Conservation (phyloP, 2,797 vertebrate species). For the Loris lydekkerianus region DNA sequence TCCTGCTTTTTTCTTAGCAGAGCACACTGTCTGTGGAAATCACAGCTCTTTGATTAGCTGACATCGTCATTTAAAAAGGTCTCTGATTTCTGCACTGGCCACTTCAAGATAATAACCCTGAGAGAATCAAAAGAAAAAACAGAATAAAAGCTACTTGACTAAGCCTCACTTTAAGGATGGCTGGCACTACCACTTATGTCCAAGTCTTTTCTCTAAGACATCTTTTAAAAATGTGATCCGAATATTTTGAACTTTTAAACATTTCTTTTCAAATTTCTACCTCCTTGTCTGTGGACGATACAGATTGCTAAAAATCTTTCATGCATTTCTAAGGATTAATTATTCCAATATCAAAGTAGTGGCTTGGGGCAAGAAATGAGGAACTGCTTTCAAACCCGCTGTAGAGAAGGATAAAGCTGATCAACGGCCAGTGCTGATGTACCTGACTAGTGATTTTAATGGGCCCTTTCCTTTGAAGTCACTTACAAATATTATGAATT, state of each 20-base stretch:
- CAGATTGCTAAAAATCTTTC: conserved; percentile 33
- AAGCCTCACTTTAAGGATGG: background rate
- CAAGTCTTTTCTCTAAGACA: background rate
- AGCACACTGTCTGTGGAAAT: background rate
- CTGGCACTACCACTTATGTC: background rate
- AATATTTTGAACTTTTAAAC: conserved; percentile 62
- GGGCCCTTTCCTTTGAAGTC: conserved; percentile 62
- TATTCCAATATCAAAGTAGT: conserved; percentile 68
- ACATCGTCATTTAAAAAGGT: background rate
- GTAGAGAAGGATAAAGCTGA: conserved; percentile 22
- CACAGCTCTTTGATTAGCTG: background rate
- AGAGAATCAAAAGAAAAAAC: conserved; percentile 51
- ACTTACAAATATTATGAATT: conserved; percentile 36
- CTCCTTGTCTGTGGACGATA: background rate
- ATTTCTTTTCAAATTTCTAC: conserved; percentile 42
- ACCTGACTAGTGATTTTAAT: conserved; percentile 57
- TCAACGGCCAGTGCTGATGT: background rate
- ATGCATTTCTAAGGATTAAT: conserved; percentile 70
- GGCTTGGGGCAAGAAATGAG: background rate
- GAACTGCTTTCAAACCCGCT: conserved; percentile 45
- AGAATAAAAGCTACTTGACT: conserved; percentile 18
- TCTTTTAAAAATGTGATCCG: conserved; percentile 39
- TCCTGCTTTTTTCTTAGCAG: background rate
- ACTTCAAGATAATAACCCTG: background rate
- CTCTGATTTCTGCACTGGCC: background rate